Evolutionary conservation across 2,797 vertebrate genomes (phyloP), one percentile per base, ranked within the genome.

Genomic region (Emys orbicularis): DNA sequence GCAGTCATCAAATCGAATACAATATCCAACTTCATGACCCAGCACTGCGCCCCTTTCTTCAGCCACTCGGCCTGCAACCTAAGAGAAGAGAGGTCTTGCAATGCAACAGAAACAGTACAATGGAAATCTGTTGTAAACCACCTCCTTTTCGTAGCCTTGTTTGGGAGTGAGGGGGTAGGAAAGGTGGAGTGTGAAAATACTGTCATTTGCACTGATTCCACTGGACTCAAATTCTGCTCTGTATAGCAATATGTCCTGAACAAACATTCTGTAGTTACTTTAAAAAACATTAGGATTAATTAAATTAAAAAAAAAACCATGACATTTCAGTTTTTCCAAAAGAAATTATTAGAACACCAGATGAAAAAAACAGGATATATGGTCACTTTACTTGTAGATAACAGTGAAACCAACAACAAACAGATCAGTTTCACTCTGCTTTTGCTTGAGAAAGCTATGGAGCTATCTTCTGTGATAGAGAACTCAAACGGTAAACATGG

Each of bases 11-110:
- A 99, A 99, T 19, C 99, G 99, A 97, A 99, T 99, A 84, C 99
- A 99, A 94, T 99, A 99, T 86, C 99, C 99, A 97, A 99, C 99
- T 95, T 99, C 99, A 1, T 99, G 99, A 29, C 99, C 99, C 91
- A 99, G 90, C 88, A 99, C 97, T 1, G 99, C 99, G 0, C 99
- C 99, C 44, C 99, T 98, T 91, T 99, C 99, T 89, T 99, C 99
- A 82, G 99, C 99, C 77, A 99, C 99, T 85, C 99, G 98, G 83
- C 98, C 98, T 82, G 99, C 99, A 95, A 99, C 99, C 99, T 99
- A 95, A 90, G n/a, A 85, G 95, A 93, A 92, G 96, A 94, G 95
- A 31, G 90, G 19, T 15, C 10, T 21, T 47, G 16, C 23, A 47
- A 16, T 27, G 23, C n/a, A 37, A 54, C 31, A 37, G 49, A 34